phyloP scores from a whole-genome alignment of 2,797 vertebrate genomes.

The Malurus splendens region DNA sequence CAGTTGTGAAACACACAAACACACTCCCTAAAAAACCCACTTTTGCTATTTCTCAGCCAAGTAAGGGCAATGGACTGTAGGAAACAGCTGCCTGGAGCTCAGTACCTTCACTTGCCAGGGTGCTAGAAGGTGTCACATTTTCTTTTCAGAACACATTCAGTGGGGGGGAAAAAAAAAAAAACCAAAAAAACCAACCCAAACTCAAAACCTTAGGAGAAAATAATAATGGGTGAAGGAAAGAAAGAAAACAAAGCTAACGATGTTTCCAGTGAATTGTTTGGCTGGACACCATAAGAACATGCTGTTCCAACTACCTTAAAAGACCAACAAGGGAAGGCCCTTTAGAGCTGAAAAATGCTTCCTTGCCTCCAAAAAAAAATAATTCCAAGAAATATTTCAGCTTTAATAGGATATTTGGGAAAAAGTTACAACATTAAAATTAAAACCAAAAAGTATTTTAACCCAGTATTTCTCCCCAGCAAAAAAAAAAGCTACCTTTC shows the following conservation, averaged over 20 bases:
- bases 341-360: not conserved
- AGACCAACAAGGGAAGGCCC: not conserved
- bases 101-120: not conserved
- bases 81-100: not conserved
- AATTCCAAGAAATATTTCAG: not conserved
- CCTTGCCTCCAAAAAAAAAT: not conserved
- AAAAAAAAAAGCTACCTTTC: rapidly evolving
- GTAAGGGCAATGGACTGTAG: not conserved
- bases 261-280: not conserved
- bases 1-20: not conserved
- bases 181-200: not conserved
- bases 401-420: not conserved
- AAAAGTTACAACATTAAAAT: not conserved
- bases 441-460: not conserved
- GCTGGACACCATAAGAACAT: not conserved
- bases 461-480: rapidly evolving
- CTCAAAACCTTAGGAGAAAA: not conserved
- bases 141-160: not conserved
- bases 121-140: not conserved
- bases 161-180: not conserved
- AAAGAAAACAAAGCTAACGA: not conserved
- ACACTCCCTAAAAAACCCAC: not conserved
- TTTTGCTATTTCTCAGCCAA: not conserved
- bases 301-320: not conserved
- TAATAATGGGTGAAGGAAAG: not conserved